phyloP scores from a whole-genome alignment of 2,797 vertebrate species.

The Florisuga fusca region DNA sequence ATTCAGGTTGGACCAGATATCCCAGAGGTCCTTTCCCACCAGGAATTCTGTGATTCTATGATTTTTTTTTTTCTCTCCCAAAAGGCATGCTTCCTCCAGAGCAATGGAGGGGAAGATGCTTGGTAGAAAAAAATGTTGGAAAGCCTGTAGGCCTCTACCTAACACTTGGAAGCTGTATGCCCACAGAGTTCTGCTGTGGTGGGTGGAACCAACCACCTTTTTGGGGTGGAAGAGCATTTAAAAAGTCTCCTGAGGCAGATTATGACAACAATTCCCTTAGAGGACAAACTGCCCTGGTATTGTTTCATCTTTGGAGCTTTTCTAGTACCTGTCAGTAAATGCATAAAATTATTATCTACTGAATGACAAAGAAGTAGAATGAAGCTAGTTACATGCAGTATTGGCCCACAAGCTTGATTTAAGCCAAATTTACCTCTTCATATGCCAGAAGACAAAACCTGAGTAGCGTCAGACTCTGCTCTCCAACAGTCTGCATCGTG shows the following conservation, averaged over 20 bases:
- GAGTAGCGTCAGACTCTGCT: not conserved
- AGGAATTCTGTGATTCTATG: too few relatives aligned
- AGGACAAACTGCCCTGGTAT: not conserved
- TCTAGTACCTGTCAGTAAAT: not conserved
- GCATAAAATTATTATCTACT: accelerated
- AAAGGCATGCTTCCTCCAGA: not conserved
- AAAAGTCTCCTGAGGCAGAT: not conserved
- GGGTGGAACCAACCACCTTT: not conserved
- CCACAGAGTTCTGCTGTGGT: not conserved
- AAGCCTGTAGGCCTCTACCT: not conserved
- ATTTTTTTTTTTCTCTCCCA: not conserved
- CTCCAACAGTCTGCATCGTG: accelerated
- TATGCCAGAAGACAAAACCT: not conserved
- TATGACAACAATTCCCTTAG: not conserved
- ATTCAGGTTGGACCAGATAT: too few relatives aligned
- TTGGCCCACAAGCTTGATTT: not conserved
- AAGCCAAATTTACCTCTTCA: not conserved
- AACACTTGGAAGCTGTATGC: not conserved
- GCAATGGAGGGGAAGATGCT: not conserved
- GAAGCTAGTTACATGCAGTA: not conserved
- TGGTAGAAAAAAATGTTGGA: not conserved
- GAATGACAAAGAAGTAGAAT: not conserved
- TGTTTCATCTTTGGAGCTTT: not conserved
- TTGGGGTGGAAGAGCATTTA: not conserved
- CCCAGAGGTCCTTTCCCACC: too few relatives aligned